Percentiles rank a stretch among this genome's conserved stretches.
Conservation (phyloP, 2,797 vertebrate species). For the Lacerta agilis region DNA sequence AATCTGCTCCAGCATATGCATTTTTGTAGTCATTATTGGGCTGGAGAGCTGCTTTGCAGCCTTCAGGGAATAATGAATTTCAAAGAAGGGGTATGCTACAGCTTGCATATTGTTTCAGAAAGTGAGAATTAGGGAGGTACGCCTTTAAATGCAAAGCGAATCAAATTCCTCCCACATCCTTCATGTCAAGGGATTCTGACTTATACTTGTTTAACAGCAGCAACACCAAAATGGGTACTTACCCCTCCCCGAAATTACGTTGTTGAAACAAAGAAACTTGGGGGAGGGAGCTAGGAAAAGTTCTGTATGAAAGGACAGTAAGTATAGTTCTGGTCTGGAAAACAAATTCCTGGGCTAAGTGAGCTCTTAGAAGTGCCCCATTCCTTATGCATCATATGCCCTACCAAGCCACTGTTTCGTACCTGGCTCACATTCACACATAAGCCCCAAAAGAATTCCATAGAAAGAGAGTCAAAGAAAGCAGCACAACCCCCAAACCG, state of each 20-base stretch:
- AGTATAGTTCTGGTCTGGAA: neutral
- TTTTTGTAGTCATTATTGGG: too few species aligned
- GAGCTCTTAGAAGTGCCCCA: neutral
- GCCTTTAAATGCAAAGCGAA: neutral
- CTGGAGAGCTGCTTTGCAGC: too few species aligned
- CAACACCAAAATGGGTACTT: neutral
- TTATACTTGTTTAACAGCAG: neutral
- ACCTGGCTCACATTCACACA: neutral
- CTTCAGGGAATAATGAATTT: too few species aligned
- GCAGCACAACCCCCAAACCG: slow-evolving; percentile 7
- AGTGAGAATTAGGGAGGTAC: too few species aligned
- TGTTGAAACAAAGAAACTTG: neutral
- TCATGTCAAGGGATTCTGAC: too few species aligned
- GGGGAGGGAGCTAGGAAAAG: neutral
- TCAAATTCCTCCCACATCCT: too few species aligned
- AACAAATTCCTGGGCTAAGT: neutral
- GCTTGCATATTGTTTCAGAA: too few species aligned
- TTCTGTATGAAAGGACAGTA: neutral
- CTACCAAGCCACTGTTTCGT: neutral
- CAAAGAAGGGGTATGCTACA: neutral
- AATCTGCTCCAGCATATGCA: too few species aligned
- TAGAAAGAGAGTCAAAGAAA: neutral
- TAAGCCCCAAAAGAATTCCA: too few species aligned
- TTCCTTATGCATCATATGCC: neutral
- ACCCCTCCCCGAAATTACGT: neutral